Conservation (phyloP, 2,113 vertebrate genomes). For the Canis aureus region DNA sequence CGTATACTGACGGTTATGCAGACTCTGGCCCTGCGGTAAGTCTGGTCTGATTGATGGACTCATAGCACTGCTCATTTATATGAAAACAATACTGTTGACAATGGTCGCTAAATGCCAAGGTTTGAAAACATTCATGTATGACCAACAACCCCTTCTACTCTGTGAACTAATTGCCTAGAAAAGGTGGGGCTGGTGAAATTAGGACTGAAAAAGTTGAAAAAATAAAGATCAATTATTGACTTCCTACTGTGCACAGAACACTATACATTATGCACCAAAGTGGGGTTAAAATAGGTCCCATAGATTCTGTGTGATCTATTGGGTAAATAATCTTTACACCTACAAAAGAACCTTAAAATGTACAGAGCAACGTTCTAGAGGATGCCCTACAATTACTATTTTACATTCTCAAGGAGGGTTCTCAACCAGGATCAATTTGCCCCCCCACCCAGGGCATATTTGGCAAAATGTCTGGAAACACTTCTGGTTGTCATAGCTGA, state of each 20-base stretch:
- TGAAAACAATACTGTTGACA: conserved; percentile 1
- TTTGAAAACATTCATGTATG: not conserved
- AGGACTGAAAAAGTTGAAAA: not conserved
- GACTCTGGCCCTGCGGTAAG: not conserved
- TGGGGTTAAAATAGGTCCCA: not conserved
- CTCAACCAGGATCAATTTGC: not conserved
- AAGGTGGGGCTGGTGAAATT: not conserved
- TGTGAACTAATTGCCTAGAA: not conserved
- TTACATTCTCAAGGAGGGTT: not conserved
- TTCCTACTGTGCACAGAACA: not conserved
- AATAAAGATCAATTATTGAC: not conserved
- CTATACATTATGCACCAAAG: not conserved
- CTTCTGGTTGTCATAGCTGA: not conserved
- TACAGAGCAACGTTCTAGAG: not conserved
- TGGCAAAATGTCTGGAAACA: not conserved
- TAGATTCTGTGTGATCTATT: not conserved
- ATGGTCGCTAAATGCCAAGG: not conserved
- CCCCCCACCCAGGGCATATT: not conserved
- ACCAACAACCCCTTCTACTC: not conserved
- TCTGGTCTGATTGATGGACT: conserved; percentile 25
- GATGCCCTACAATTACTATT: not conserved
- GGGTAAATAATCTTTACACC: not conserved
- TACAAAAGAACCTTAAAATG: not conserved
- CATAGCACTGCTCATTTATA: not conserved
- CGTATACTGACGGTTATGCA: not conserved